These are phyloP conservation scores for Apolygus lucorum DNA, from an alignment of 1,140 invertebrate genomes.

Conservation along the genomic window DNA sequence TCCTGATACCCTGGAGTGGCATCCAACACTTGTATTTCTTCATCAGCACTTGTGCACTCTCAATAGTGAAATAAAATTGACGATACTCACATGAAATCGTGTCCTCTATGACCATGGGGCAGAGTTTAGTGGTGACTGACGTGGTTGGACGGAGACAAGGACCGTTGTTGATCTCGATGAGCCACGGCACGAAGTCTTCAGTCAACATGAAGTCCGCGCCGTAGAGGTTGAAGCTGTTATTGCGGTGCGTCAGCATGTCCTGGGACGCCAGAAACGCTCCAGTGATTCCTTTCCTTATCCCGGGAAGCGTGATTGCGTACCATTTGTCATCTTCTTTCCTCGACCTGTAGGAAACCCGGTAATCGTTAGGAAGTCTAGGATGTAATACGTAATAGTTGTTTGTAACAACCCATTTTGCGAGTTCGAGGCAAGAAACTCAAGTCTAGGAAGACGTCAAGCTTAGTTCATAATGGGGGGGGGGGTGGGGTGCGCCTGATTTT, in stretches of 20 bases:
- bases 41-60: no score
- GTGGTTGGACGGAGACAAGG: conserved; percentile 84
- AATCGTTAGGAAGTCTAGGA: conserved; percentile 42
- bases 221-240: conserved; percentile 86
- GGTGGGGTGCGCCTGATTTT: no score
- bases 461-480: no score
- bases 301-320: conserved; percentile 75
- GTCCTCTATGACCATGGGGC: conserved; percentile 80
- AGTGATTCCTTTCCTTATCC: conserved; percentile 79
- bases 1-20: no score
- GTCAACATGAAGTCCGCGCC: conserved; percentile 88
- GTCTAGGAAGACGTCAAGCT: no score
- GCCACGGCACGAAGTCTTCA: conserved; percentile 80
- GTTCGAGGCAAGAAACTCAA: no score
- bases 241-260: conserved; percentile 72
- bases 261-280: conserved; percentile 79
- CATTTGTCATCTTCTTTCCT: conserved; percentile 62
- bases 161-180: conserved; percentile 91
- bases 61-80: no score
- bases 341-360: conserved; percentile 35
- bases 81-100: conserved; percentile 76
- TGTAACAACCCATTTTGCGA: no score
- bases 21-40: no score
- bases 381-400: no score
- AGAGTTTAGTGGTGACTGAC: conserved; percentile 76